Base-by-base conservation (phyloP, 1,140 invertebrate species). In the Drosophila hydei region DNA sequence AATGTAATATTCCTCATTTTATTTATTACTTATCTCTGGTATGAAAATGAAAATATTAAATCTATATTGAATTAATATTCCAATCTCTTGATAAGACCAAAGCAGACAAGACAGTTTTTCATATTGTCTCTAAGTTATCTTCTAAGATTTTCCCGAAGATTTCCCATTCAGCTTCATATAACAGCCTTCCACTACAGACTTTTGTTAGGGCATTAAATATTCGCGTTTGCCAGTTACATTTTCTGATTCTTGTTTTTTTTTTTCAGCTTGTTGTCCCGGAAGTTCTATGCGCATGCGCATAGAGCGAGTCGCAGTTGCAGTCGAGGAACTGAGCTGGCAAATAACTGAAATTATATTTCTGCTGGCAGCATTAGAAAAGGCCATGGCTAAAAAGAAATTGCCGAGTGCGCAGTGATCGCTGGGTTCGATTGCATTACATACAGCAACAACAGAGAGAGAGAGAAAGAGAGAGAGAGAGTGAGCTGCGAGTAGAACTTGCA, bases 261-360 rank as follows among this genome's bases (percentile, higher is more conserved):
- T 33, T 33, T 2, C 59, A 69, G 58, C 71, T 84, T 62, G 83
- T 45, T 68, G 68, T 83, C 79, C 79, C 79, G 79, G 79, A 84
- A 84, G 79, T 84, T 84, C 79, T 81, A 79, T 84, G 83, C 83
- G 83, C 83, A 87, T 76, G 83, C 83, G 72, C 83, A 85, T 75
- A 74, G 65, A 72, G 45, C 61, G 62, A 54, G 69, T 48, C 50
- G 50, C 71, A 72, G 61, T 27, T 16, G 38, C 9, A 59, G 63
- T 67, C 64, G 67, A 77, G 59, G 77, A 80, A 81, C 77, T 75
- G 71, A 67, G 75, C 80, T 79, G 65, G 79, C 79, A 84, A 84
- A 84, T 84, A 84, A 85, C 79, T 84, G 72, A 84, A 84, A 84
- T 84, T 84, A 84, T 79, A 60, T 62, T 75, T 75, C 71, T 73